Evolutionary conservation across 2,888 invertebrate genomes (phyloP), one percentile per base, ranked within the genome.

Genomic region (Eupithecia abbreviata): DNA sequence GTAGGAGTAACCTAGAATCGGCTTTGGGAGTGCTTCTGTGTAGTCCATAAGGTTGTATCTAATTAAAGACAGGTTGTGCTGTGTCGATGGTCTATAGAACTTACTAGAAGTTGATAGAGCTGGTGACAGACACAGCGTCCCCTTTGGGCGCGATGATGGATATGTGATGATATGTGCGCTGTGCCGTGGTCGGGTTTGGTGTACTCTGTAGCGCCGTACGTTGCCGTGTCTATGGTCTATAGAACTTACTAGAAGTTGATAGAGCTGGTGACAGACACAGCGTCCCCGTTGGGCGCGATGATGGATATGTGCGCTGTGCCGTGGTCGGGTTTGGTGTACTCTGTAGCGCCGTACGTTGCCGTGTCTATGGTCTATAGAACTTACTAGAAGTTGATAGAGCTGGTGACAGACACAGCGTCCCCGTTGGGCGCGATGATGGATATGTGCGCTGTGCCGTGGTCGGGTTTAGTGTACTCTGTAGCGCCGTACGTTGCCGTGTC

Each of bases 291-390:
- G 4, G 96, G 95, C 0, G 97, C 97, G 42, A 99, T 90, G 65
- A 99, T 96, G 0, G 98, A 98, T 49, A 98, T 96, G 87, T 99
- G 99, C 0, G 99, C 97, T 0, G 99, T 99, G 55, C 99, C 99
- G 66, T 96, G 95, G 85, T 97, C 96, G 0, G 95, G 94, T 76
- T 95, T 91, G 80, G 89, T 92, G 86, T 95, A 13, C 4, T 30
- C 55, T 15, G 15, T 58, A 3, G 55, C 55, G 30, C 30, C 62
- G 62, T 65, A 65, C 65, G 42, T 9, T 41, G 15, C 13, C 13
- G 47, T n/a, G 45, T 43, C 15, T n/a, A 4, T 41, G 15, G 7
- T 30, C 6, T 13, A 10, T n/a, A 30, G 15, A 68, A 76, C 96
- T 95, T 91, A 97, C 97, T 96, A 96, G 84, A 90, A 96, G 92